Base-by-base conservation (phyloP, 2,113 vertebrate genomes). In the Burhinus bistriatus region DNA sequence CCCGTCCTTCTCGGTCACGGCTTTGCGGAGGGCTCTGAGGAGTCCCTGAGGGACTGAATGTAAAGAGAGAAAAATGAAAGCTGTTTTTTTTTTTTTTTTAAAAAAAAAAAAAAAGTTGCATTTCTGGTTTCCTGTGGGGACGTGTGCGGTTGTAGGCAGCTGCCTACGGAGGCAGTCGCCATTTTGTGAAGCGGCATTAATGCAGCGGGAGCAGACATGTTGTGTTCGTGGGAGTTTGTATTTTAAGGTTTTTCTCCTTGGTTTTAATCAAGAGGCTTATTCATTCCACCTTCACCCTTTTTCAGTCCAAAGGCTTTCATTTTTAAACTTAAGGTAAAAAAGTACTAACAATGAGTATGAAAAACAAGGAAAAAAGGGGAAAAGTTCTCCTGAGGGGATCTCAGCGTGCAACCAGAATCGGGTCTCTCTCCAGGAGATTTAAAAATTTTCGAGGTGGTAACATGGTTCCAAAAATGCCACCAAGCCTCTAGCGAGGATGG, bases 151-250 rank as follows among this genome's bases (percentile, higher is more conserved):
- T 29, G 22, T 25, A 71, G 92, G 83, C 88, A 66, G 91, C 92
- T 45, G 70, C 23, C 85, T 58, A 29, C 42, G 49, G 89, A 73
- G 78, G 91, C 94, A 38, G 95, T 17, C 96, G 94, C 95, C 97
- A 97, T 97, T 97, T 97, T n/a, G 59, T 86, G 96, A 80, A 45
- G 66, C 54, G 0, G 78, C 45, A 6, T 47, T 91, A 64, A 65
- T 49, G 79, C 93, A 40, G 90, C 45, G 0, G 65, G 64, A 94
- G 95, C 36, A 95, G 95, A 95, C 95, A 95, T 94, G 91, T 97
- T 92, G 62, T 64, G 73, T 76, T 72, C 23, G 0, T 17, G 38
- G 38, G 44, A 69, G 29, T 26, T 34, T 4, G 34, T 55, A 2
- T 64, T 89, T 68, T 36, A 44, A 68, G 34, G 14, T 2, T 77